Conservation (phyloP, 2,113 vertebrate genomes). For the Microtus pennsylvanicus region DNA sequence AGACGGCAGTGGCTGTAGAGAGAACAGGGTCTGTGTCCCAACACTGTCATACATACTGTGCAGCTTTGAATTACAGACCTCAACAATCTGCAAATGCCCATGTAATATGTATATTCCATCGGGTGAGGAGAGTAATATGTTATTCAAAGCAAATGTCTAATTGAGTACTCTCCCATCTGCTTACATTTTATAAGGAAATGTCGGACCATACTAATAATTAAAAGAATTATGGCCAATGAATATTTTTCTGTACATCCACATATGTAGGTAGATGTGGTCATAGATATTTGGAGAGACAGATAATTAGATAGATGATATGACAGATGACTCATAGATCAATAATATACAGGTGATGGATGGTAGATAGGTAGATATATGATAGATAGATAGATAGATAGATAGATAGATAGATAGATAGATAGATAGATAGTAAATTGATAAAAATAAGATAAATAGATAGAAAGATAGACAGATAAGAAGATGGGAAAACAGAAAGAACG, state of each 20-base stretch:
- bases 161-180: neutral
- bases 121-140: neutral
- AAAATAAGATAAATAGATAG: no score
- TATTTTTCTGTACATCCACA: neutral
- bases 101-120: fast-evolving
- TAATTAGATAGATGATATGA: neutral
- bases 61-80: neutral
- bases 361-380: neutral
- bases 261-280: no score
- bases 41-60: no score
- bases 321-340: neutral
- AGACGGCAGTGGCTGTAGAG: fast-evolving
- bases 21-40: neutral
- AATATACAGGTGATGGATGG: neutral
- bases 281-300: neutral
- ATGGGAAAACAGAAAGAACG: neutral
- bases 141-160: neutral
- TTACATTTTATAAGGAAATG: neutral
- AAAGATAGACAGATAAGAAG: neutral
- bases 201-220: neutral
- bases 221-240: neutral
- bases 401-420: neutral
- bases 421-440: neutral
- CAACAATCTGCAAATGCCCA: neutral
- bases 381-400: neutral